phyloP scores from a whole-genome alignment of 2,113 vertebrate species.

The Sclerurus mexicanus region DNA sequence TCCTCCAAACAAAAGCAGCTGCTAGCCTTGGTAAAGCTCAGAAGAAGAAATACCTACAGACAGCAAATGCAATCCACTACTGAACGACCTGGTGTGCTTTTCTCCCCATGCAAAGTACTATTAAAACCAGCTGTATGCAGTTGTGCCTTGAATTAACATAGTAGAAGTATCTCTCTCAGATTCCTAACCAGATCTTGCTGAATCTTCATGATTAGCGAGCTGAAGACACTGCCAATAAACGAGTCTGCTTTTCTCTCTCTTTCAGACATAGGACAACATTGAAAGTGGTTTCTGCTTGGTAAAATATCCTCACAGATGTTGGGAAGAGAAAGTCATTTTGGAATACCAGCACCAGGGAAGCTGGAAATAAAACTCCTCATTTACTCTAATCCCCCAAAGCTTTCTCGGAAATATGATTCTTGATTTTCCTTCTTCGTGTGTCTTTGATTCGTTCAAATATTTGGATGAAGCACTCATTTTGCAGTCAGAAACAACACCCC shows the following conservation, averaged over 20 bases:
- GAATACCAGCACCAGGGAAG: background rate
- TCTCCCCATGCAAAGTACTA: background rate
- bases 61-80: background rate
- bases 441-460: background rate
- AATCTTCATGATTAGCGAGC: background rate
- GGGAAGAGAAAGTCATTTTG: background rate
- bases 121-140: background rate
- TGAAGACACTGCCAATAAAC: background rate
- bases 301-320: background rate
- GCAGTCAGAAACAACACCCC: background rate
- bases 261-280: background rate
- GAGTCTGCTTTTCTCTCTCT: background rate
- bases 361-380: constrained; percentile 11
- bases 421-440: background rate
- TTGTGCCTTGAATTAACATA: background rate
- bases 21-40: background rate
- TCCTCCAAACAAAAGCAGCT: background rate
- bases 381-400: constrained; percentile 11
- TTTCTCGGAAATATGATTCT: background rate
- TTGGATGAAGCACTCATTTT: background rate
- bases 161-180: background rate
- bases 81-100: background rate
- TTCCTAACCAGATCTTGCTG: background rate
- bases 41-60: background rate
- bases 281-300: background rate